Base-by-base conservation (phyloP, 2,113 vertebrate genomes). In the Cyphomyrus discorhynchus region DNA sequence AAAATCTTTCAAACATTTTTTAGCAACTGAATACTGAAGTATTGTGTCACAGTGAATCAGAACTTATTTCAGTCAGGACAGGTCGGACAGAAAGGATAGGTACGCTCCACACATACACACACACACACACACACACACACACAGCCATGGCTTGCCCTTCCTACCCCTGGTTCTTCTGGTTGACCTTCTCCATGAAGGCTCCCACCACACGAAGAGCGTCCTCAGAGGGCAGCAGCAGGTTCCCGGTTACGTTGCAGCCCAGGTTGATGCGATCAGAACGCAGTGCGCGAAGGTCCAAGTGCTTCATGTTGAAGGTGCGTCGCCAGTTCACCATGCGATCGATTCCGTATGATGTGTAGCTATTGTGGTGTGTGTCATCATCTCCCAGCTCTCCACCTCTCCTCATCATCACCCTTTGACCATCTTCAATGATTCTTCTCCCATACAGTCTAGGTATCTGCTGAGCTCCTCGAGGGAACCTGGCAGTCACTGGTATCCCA, bases 221-320 rank as follows among this genome's bases (percentile, higher is more conserved):
- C 17, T 56, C 93, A 89, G 97, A 94, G 0, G 90, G 92, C 1
- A 99, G 95, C 91, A 97, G 94, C 92, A 99, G 83, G 91, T 99
- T 99, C 82, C 98, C 98, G 0, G 97, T 97, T 0, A 97, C 92
- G 90, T 98, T 97, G 92, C 98, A 99, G 2, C 84, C 93, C 89
- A 98, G 95, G 90, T 99, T 96, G 0, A 98, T 97, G 95, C 95
- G 96, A 91, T 99, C 97, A 0, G 96, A 95, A 10, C 96, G 95
- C 87, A 95, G 91, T 6, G 92, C 66, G 10, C 98, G 96, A 90
- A 98, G 96, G 93, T 99, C 96, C 15, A 97, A 47, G 17, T 94
- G 95, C 89, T 1, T 95, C 3, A 93, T 90, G 0, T 96, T 94
- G 93, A 99, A 99, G 1, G 98, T 99, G 92, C 97, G 97, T 66